Evolutionary conservation across 1,140 invertebrate genomes (phyloP).

Genomic region (Hesperophylax magnus): DNA sequence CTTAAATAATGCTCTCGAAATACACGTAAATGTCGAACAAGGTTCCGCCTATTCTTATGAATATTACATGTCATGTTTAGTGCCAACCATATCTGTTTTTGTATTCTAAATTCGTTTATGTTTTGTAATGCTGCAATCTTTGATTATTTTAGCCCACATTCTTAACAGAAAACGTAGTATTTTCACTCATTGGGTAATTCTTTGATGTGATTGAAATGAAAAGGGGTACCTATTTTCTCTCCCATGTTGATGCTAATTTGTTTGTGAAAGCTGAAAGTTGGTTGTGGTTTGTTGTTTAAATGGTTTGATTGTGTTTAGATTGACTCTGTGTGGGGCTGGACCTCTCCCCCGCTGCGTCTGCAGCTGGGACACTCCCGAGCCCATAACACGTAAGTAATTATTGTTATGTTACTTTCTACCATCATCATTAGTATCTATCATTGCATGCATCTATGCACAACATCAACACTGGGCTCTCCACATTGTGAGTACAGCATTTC

Average conservation of each 20-base stretch:
- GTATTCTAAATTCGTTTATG: background rate
- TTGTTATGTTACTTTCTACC: too few relatives aligned
- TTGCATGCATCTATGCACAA: too few relatives aligned
- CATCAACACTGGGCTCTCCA: too few relatives aligned
- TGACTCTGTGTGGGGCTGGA: constrained; percentile 93
- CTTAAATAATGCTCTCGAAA: background rate
- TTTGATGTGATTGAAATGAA: constrained; percentile 8
- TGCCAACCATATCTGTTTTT: constrained; percentile 34
- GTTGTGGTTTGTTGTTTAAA: too few relatives aligned
- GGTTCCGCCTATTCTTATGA: constrained; percentile 36
- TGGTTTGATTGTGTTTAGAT: constrained; percentile 70
- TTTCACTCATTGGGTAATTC: background rate
- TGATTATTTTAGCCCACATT: background rate
- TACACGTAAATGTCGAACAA: constrained; percentile 24
- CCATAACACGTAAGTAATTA: constrained; percentile 68
- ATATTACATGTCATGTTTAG: constrained; percentile 42
- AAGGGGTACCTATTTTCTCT: background rate
- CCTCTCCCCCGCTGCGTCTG: constrained; percentile 90
- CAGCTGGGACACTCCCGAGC: constrained; percentile 78
- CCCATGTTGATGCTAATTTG: too few relatives aligned
- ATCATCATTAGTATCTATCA: too few relatives aligned
- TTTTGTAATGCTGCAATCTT: background rate
- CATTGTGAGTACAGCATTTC: too few relatives aligned
- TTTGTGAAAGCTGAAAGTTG: too few relatives aligned
- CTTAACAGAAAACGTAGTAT: background rate